Evolutionary conservation across 2,888 invertebrate species (phyloP).

Genomic region (Apoda limacodes): DNA sequence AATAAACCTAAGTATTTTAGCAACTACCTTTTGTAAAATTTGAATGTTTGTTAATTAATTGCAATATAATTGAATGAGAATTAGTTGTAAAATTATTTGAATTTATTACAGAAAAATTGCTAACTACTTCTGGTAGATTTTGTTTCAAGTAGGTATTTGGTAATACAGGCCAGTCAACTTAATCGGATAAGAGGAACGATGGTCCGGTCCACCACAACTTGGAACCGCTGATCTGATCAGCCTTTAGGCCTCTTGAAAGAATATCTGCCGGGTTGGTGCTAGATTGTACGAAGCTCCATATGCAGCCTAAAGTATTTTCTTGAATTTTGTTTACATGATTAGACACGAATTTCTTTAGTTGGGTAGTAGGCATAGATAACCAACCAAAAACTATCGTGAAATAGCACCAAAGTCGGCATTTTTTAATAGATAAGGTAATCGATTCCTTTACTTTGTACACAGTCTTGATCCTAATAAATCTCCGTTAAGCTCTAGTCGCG

Average conservation of each 20-base stretch:
- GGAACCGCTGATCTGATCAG: too few relatives aligned
- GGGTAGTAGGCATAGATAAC: constrained; percentile 3
- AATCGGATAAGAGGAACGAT: too few relatives aligned
- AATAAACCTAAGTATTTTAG: too few relatives aligned
- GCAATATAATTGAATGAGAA: too few relatives aligned
- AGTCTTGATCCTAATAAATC: constrained; percentile 9
- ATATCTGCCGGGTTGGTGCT: constrained; percentile 16
- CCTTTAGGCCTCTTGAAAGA: constrained; percentile 16
- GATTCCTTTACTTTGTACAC: constrained; percentile 4
- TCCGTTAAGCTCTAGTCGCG: constrained; percentile 8
- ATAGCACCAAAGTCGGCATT: constrained; percentile 5
- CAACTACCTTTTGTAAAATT: too few relatives aligned
- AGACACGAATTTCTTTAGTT: constrained; percentile 9
- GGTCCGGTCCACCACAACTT: too few relatives aligned
- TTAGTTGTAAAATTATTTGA: too few relatives aligned
- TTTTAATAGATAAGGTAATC: constrained; percentile 1
- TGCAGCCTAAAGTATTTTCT: constrained; percentile 3
- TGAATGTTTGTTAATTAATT: too few relatives aligned
- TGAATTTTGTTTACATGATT: constrained; percentile 13
- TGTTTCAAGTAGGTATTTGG: too few relatives aligned
- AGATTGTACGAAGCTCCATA: constrained; percentile 16
- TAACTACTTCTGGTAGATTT: too few relatives aligned
- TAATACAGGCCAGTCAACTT: too few relatives aligned
- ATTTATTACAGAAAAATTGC: too few relatives aligned
- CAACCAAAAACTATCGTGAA: constrained; percentile 10